Evolutionary conservation across 2,797 vertebrate genomes (phyloP), one percentile per base, ranked within the genome.

Genomic region (Pseudocheirus occidentalis): DNA sequence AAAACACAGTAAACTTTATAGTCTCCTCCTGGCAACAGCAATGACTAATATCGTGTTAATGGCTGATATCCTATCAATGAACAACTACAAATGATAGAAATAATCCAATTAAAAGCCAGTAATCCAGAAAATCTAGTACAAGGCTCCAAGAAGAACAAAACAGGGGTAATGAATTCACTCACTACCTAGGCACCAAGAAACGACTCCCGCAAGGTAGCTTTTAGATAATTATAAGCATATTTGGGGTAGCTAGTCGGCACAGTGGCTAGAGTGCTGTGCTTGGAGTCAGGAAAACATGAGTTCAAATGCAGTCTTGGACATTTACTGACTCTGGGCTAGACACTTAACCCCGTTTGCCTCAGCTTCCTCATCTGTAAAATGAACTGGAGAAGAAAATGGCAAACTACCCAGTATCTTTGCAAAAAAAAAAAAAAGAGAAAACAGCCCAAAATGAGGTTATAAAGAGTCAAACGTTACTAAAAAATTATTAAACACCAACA

Each of bases 381-480:
- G 66, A 73, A 16, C 62, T 66, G 18, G n/a, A 73, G n/a, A 73
- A 73, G 6, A 34, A 73, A 73, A 73, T 73, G n/a, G n/a, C 34
- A 6, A 66, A 66, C 18, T 5, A 73, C n/a, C 40, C 14, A 73
- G 6, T 18, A 73, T 73, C n/a, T 40, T 40, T 73, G 11, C 16
- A n/a, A 73, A n/a, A n/a, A n/a, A n/a, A n/a, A n/a, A n/a, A n/a
- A n/a, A n/a, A n/a, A n/a, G n/a, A 40, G 3, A 40, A 40, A 73
- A n/a, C 13, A n/a, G n/a, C 31, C 34, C 34, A 73, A 54, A 18
- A 66, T 16, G 34, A 14, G 14, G 34, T n/a, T 5, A 94, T 18
- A 91, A 46, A 54, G 94, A 97, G 95, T 95, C 59, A 94, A 53
- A 96, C 59, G 46, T 90, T 3, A 2, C 54, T 93, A 94, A 90